These are phyloP conservation scores for Xestia rhomboidea DNA, from an alignment of 2,888 invertebrate genomes.

Conservation along the genomic window DNA sequence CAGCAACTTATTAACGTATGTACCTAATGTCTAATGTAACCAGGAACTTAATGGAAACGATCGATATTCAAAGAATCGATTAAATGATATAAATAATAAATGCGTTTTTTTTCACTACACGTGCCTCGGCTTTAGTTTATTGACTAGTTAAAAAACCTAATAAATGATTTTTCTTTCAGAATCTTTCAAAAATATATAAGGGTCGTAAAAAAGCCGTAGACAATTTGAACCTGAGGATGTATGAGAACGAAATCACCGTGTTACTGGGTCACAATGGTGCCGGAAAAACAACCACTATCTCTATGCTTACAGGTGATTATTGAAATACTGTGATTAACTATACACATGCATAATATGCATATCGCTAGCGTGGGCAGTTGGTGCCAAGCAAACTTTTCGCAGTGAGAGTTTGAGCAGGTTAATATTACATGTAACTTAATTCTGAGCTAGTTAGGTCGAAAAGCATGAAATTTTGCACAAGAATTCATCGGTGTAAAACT, in stretches of 20 bases:
- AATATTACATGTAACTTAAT: no score
- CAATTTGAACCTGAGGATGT: constrained; percentile 94
- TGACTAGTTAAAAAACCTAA: background rate
- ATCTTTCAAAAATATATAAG: constrained; percentile 92
- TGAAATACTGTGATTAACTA: background rate
- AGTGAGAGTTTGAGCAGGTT: background rate
- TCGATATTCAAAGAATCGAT: background rate
- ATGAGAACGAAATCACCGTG: constrained; percentile 97
- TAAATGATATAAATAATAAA: background rate
- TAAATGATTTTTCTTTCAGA: constrained; percentile 81
- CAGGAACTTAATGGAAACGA: background rate
- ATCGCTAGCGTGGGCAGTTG: background rate
- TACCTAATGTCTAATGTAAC: background rate
- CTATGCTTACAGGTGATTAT: constrained; percentile 94
- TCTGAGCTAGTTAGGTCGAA: no score
- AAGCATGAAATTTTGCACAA: no score
- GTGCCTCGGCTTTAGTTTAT: background rate
- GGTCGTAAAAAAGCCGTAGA: constrained; percentile 92
- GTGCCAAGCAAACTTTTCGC: no score
- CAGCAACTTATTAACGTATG: background rate
- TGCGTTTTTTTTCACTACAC: background rate
- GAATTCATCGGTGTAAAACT: no score
- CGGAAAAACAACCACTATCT: constrained; percentile 98
- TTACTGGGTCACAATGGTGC: constrained; percentile 94
- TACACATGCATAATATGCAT: no score